Evolutionary conservation across 1,140 invertebrate genomes (phyloP), one percentile per base, ranked within the genome.

Genomic region (Phymorhynchus buccinoides): DNA sequence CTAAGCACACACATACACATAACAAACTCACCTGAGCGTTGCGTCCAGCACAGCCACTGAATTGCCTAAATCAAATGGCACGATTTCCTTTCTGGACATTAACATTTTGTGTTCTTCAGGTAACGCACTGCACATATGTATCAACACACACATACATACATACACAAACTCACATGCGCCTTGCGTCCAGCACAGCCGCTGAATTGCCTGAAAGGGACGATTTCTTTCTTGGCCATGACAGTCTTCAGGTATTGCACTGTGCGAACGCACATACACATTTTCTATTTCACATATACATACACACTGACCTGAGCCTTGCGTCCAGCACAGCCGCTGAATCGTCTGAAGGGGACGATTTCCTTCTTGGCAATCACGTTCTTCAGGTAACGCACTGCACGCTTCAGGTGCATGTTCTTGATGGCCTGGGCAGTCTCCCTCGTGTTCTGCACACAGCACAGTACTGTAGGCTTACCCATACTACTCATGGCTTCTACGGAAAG

Each of bases 111-210:
- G n/a, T n/a, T n/a, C n/a, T n/a, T n/a, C n/a, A n/a, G n/a, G n/a
- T n/a, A n/a, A n/a, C n/a, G n/a, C n/a, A n/a, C n/a, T n/a, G n/a
- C n/a, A n/a, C n/a, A n/a, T n/a, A n/a, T n/a, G n/a, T n/a, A n/a
- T n/a, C n/a, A n/a, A n/a, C n/a, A n/a, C n/a, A n/a, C n/a, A n/a
- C n/a, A n/a, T n/a, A n/a, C n/a, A n/a, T n/a, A n/a, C n/a, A 1
- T 12, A 42, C 30, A 30, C 16, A 37, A 27, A 85, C 85, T 89
- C 90, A 95, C 95, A 94, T 99, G 98, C 84, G 99, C 98, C 94
- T 98, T 99, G 80, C 99, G 95, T n/a, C 99, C 99, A 81, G 99
- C 97, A 89, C 98, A 98, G 90, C 98, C 98, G 92, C 98, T 99
- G 94, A 99, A 99, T 85, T 97, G n/a, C n/a, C n/a, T n/a, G n/a